Conservation (phyloP, 2,797 vertebrate species). For the Gymnopithys bicolor region DNA sequence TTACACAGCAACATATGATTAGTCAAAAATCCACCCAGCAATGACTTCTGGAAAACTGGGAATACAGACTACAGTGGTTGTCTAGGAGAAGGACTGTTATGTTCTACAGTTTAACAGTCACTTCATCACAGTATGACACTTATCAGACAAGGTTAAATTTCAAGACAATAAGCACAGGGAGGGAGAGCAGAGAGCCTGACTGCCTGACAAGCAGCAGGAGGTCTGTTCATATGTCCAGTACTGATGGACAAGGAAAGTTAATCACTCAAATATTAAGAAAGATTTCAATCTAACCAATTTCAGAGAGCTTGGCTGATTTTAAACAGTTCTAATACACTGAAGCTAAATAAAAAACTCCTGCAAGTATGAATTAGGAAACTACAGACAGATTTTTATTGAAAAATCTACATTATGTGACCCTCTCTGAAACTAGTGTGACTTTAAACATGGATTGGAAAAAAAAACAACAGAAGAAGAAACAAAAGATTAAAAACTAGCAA, state of each 20-base stretch:
- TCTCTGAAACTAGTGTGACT: background rate
- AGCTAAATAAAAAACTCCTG: background rate
- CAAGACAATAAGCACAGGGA: background rate
- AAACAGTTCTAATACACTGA: background rate
- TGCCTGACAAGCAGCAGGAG: background rate
- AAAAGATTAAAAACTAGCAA: slow-evolving; percentile 9
- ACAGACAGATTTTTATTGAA: background rate
- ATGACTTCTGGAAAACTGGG: background rate
- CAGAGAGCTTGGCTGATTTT: background rate
- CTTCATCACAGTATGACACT: background rate
- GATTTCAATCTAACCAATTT: background rate
- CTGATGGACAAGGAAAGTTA: background rate
- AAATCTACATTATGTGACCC: background rate
- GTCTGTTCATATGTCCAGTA: background rate
- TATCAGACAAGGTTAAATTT: background rate
- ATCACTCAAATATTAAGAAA: background rate
- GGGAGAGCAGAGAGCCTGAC: background rate
- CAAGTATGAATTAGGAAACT: background rate
- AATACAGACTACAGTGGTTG: background rate
- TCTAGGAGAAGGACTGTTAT: background rate
- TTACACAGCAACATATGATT: background rate
- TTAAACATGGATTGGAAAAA: background rate
- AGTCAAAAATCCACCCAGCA: background rate
- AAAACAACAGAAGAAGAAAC: background rate
- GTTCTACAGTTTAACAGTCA: background rate